Base-by-base conservation (phyloP, 2,888 invertebrate genomes). In the Polietes domitor region DNA sequence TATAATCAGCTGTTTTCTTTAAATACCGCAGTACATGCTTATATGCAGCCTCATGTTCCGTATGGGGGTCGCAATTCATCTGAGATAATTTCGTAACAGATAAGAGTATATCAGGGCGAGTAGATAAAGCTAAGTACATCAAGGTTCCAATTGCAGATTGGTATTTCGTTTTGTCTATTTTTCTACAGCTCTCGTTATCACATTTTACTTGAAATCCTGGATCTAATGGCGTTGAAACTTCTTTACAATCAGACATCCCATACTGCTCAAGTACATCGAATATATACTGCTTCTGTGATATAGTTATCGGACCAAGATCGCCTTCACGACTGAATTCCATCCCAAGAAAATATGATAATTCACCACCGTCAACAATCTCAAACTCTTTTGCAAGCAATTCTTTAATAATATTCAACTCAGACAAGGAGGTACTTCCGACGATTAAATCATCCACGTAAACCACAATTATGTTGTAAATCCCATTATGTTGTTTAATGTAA, bases 371-470 rank as follows among this genome's bases (percentile, higher is more conserved):
- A 7, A 75, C 50, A 12, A 75, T 50, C 32, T 75, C 65, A 1
- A 63, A 75, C 19, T 50, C 41, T 2, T 10, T 6, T 9, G 63
- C 75, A 15, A 68, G 26, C 15, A 65, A 32, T n/a, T 50, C 47
- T 17, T 74, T 74, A 7, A 17, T 19, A 15, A 26, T 47, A 6
- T 28, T 12, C 47, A 74, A 17, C 7, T 74, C 43, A 12, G 12
- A 0, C 43, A 75, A 28, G 5, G 43, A 77, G n/a, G 82, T 77
- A 65, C 85, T 74, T 7, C 77, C 85, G 7, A 85, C 9, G 61
- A 87, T 82, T 10, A 65, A 75, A 50, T 84, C 81, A 55, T 85
- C 68, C 2, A 77, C 85, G n/a, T 84, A n/a, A n/a, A n/a, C n/a
- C n/a, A n/a, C n/a, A n/a, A n/a, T n/a, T n/a, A n/a, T n/a, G 0